Evolutionary conservation across 1,140 invertebrate species (phyloP), one percentile per base, ranked within the genome.

Genomic region (Euwallacea similis): DNA sequence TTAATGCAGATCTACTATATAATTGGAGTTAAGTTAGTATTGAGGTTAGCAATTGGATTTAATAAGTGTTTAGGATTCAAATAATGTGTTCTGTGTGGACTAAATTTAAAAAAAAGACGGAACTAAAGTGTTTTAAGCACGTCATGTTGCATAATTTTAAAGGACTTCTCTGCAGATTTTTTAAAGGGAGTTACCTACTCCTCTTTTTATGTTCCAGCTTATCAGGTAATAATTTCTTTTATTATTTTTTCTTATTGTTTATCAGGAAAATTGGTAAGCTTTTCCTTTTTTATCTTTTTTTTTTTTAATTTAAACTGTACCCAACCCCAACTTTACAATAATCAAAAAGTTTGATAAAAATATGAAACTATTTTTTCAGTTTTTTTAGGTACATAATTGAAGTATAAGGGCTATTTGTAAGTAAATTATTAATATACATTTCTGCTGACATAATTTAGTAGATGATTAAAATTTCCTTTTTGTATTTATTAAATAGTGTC

Each of bases 191-290:
- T 53, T 53, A n/a, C 50, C 50, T 6, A 15, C 50, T 53, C 11
- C 50, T 11, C 50, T 53, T n/a, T 53, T n/a, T 50, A 54, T 53
- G 63, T 54, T 65, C 63, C 63, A 53, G 70, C 61, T 43, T 60
- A 41, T 64, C 65, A 66, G 70, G 70, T 72, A 72, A 72, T 50
- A 64, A 42, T 53, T 54, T 62, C 55, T 50, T 41, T 70, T 69
- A 59, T 72, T 61, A 59, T 67, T 72, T 72, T 66, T 71, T 58
- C 66, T 54, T 65, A 53, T 42, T 41, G 42, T 9, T 55, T 42
- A 16, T 55, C 46, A 64, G 69, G 55, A 62, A 58, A 65, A 65
- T 66, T 56, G 69, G 69, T 71, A 71, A 71, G 69, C 53, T 72
- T 72, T 72, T 67, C 44, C 11, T 66, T 71, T 58, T 66, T 54